Percentiles rank a stretch among this genome's conserved stretches.
phyloP scores from a whole-genome alignment of 2,888 invertebrate genomes.

The Parapristionchus giblindavisi region DNA sequence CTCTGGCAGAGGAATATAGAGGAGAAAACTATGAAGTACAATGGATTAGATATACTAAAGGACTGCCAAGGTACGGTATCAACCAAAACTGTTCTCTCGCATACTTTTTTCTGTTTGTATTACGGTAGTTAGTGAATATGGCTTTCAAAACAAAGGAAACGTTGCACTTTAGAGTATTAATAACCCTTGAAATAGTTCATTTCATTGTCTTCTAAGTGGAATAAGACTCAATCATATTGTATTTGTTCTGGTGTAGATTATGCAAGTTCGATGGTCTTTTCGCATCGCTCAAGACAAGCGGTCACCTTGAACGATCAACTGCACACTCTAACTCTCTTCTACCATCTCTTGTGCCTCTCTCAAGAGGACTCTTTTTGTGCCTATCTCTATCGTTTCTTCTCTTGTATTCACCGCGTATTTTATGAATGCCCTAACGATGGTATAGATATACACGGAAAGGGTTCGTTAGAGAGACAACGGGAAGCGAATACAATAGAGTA shows the following conservation, averaged over 20 bases:
- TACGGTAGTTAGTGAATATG: background rate
- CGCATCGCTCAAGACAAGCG: too few species aligned
- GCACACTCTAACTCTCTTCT: constrained; percentile 31
- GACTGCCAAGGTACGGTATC: constrained; percentile 45
- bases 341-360: background rate
- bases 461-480: too few species aligned
- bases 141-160: background rate
- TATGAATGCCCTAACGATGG: background rate
- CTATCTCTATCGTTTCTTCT: background rate
- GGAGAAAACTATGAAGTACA: constrained; percentile 48
- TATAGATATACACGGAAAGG: too few species aligned
- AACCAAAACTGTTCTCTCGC: too few species aligned
- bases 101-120: too few species aligned
- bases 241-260: too few species aligned
- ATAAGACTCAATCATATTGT: too few species aligned
- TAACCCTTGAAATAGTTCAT: too few species aligned
- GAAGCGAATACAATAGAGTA: background rate
- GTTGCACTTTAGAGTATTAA: too few species aligned
- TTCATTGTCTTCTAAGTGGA: too few species aligned
- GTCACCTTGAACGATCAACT: too few species aligned
- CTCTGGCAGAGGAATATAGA: constrained; percentile 46
- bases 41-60: constrained; percentile 52
- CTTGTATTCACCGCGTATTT: background rate
- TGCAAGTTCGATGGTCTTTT: too few species aligned
- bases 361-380: background rate